Evolutionary conservation across 2,888 invertebrate genomes (phyloP), one percentile per base, ranked within the genome.

Genomic region (Endotricha flammealis): DNA sequence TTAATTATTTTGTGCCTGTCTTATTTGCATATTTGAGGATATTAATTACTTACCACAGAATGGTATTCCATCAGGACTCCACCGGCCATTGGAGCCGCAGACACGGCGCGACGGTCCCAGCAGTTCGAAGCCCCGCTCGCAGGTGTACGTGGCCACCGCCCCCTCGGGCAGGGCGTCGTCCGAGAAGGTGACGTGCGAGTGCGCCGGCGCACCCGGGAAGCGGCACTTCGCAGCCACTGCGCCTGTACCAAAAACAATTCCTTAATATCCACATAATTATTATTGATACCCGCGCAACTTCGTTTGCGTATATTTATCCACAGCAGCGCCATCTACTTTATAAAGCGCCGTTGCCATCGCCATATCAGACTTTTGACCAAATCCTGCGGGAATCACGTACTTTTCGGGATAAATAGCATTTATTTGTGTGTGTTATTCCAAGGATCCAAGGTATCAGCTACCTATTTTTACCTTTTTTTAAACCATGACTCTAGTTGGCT

Each of bases 1-100:
- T 20, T 20, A 4, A 20, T 20, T 20, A 6, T 20, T 11, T 22
- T 12, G 16, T 17, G 16, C 2, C 10, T n/a, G 10, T 9, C 4
- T 4, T 16, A 16, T 16, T 16, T 16, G 3, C 4, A 16, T 16
- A 16, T 29, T 1, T 5, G n/a, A 29, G 14, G 7, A n/a, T n/a
- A n/a, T n/a, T n/a, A n/a, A n/a, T n/a, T 8, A 34, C 94, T 94
- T 73, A 97, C 97, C 97, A 77, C 97, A 97, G 76, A 97, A 97
- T 4, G 97, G 97, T 54, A 97, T 94, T 38, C 96, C 97, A 65
- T 95, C 95, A 0, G 96, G 97, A 4, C 90, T 76, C 97, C 97
- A 97, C 25, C 89, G 89, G 7, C 93, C 93, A 51, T 91, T 90
- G 0, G 73, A 49, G 30, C 91, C 91, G 62, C 97, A 97, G 10